Evolutionary conservation across 2,113 vertebrate species (phyloP), one percentile per base, ranked within the genome.

Genomic region (Dipodomys merriami): DNA sequence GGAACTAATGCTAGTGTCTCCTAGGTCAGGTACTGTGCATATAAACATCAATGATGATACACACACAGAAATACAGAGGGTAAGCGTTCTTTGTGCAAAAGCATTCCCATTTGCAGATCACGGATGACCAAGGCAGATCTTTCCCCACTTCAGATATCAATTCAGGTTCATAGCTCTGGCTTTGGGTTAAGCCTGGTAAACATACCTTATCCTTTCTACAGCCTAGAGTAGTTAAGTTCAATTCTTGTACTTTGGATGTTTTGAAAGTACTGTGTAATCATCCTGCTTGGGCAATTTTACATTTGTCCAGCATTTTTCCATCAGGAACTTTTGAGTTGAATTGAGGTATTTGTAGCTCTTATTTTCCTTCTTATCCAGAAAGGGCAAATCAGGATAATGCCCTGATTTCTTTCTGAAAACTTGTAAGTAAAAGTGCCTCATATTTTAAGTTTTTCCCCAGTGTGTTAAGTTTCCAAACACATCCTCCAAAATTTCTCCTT

Each of bases 201-300:
- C 53, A 57, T 57, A 16, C 53, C 53, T 57, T 16, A 9, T 53
- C 49, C 49, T 53, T 53, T 53, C 53, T 57, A 18, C 29, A 53
- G 18, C 62, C 92, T 71, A 73, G 9, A 23, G 33, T 23, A 9
- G 49, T 81, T 39, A 77, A 25, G 86, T 86, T 91, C 57, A 68
- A 27, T 80, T 60, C 77, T 84, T 94, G 92, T 15, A 97, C 96
- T 96, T 97, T 93, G 92, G 68, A 96, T 79, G 72, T 96, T 90
- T 79, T 88, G 65, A 94, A 95, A 79, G 16, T 22, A 88, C 71
- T 95, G 71, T 68, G 39, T 71, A 96, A 97, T 60, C 95, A 96
- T 91, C 88, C 62, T 94, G 0, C 1, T 74, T 91, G 95, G 74
- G 91, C 53, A 94, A 69, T 46, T 94, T 74, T 83, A 95, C 30